Percentiles rank a stretch among this genome's conserved stretches.
Conservation (phyloP, 2,888 invertebrate genomes). For the Amitus sp. region DNA sequence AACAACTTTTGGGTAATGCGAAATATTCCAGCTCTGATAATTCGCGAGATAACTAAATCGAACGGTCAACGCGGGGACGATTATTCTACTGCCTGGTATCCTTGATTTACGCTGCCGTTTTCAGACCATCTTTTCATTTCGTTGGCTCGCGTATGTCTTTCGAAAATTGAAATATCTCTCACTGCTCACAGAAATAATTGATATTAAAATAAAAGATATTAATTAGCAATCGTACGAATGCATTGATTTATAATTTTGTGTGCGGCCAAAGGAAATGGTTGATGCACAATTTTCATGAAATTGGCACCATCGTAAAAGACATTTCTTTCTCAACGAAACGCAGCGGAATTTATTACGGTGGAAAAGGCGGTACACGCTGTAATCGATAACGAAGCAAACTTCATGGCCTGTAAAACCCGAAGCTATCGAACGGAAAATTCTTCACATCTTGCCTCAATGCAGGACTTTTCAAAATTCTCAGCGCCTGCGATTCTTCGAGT, state of each 20-base stretch:
- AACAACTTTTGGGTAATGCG: constrained; percentile 7
- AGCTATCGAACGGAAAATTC: constrained; percentile 9
- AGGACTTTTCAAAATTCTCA: constrained; percentile 9
- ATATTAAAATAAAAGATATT: neutral
- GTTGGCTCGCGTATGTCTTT: too few relatives aligned
- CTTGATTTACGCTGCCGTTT: constrained; percentile 2
- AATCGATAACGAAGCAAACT: constrained; percentile 9
- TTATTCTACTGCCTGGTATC: neutral
- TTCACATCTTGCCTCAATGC: too few relatives aligned
- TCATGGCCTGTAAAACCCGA: constrained; percentile 10
- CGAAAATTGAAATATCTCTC: too few relatives aligned
- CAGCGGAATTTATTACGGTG: neutral
- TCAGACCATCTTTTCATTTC: neutral
- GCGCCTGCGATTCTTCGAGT: constrained; percentile 18
- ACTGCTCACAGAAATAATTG: too few relatives aligned
- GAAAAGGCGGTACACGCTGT: neutral
- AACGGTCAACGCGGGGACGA: constrained; percentile 8
- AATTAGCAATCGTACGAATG: neutral
- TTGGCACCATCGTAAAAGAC: too few relatives aligned
- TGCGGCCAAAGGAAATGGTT: too few relatives aligned
- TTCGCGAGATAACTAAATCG: neutral
- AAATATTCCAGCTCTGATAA: neutral
- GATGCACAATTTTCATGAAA: neutral
- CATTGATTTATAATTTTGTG: too few relatives aligned
- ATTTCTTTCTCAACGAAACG: neutral